A percentile compares a stretch with the other conserved stretches of the same genome.
Conservation (phyloP, 1,140 invertebrate genomes). For the Drosophila burlai region DNA sequence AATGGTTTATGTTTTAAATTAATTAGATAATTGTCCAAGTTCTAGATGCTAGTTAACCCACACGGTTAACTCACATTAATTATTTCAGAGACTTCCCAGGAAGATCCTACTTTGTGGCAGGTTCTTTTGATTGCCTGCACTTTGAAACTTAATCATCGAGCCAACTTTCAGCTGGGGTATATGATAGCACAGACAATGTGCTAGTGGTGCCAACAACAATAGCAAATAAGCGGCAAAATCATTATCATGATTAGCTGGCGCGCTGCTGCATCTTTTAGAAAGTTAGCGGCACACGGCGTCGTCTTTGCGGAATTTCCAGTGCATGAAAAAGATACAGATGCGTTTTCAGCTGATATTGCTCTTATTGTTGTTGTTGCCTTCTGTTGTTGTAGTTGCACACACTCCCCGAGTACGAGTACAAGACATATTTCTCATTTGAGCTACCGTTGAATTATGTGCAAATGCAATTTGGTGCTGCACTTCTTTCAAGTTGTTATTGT, state of each 20-base stretch:
- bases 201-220: constrained; percentile 25
- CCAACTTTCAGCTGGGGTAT: constrained; percentile 21
- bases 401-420: constrained; percentile 17
- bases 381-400: constrained; percentile 12
- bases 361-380: constrained; percentile 9
- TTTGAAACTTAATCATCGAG: constrained; percentile 27
- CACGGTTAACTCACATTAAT: neutral
- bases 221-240: constrained; percentile 45
- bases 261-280: constrained; percentile 77
- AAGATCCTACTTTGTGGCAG: neutral
- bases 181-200: neutral
- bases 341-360: constrained; percentile 64
- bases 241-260: constrained; percentile 71
- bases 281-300: constrained; percentile 71
- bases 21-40: neutral
- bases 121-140: constrained; percentile 11
- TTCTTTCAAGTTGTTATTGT: constrained; percentile 65
- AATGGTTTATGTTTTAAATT: too few relatives aligned
- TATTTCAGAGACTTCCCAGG: neutral
- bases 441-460: constrained; percentile 79
- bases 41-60: neutral
- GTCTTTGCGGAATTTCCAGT: constrained; percentile 79
- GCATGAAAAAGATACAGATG: constrained; percentile 82
- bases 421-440: constrained; percentile 65
- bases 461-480: constrained; percentile 69